Conservation (phyloP, 2,888 invertebrate genomes). For the Caenorhabditis sp. region DNA sequence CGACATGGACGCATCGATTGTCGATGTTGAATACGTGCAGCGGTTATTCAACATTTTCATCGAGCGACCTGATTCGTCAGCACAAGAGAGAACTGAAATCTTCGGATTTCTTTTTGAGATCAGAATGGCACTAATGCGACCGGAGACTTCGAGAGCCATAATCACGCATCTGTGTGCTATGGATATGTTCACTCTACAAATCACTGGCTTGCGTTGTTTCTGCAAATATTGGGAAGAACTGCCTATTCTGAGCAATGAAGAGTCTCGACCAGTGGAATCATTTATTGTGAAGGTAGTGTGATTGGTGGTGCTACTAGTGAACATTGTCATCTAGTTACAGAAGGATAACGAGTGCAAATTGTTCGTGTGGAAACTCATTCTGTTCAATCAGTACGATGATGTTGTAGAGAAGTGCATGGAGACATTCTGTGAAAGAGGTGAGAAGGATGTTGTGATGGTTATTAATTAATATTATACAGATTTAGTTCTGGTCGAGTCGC, state of each 20-base stretch:
- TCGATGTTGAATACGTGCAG: slow-evolving; percentile 46
- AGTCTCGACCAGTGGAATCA: slow-evolving; percentile 40
- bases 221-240: slow-evolving; percentile 61
- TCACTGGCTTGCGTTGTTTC: slow-evolving; percentile 58
- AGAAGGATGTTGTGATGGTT: slow-evolving; percentile 34
- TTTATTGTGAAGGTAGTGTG: slow-evolving; percentile 41
- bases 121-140: slow-evolving; percentile 17
- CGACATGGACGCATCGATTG: slow-evolving; percentile 42
- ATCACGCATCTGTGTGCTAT: slow-evolving; percentile 49
- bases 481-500: slow-evolving; percentile 57
- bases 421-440: slow-evolving; percentile 64
- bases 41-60: slow-evolving; percentile 58
- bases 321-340: slow-evolving; percentile 12
- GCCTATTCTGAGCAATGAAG: slow-evolving; percentile 50
- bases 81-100: slow-evolving; percentile 56
- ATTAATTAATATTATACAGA: slow-evolving; percentile 49
- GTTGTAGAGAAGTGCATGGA: slow-evolving; percentile 63
- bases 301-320: background rate
- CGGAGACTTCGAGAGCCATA: slow-evolving; percentile 40
- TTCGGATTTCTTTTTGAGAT: slow-evolving; percentile 56
- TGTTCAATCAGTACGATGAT: slow-evolving; percentile 61
- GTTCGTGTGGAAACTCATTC: slow-evolving; percentile 60
- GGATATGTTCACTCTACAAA: slow-evolving; percentile 49
- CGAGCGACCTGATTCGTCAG: slow-evolving; percentile 21
- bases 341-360: slow-evolving; percentile 57